Evolutionary conservation across 2,113 vertebrate species (phyloP).

Genomic region (Oreocharis arfaki): DNA sequence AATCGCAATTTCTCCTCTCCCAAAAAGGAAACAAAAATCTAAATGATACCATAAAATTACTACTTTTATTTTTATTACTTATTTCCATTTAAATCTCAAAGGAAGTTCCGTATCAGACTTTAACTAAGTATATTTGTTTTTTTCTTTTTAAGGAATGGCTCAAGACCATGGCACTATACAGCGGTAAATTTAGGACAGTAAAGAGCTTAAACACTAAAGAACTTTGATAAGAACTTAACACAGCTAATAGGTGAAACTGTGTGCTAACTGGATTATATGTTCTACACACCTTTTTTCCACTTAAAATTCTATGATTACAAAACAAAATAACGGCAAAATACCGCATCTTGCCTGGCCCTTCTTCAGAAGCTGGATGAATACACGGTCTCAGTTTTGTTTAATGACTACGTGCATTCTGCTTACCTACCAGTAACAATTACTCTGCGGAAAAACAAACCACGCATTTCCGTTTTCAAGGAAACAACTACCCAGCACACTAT

Average conservation of each 20-base stretch:
- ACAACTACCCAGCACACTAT: neutral
- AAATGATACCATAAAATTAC: neutral
- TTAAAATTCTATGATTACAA: neutral
- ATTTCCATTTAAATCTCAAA: neutral
- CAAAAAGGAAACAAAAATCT: neutral
- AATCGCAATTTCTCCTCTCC: neutral
- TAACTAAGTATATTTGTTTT: neutral
- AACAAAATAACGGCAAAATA: neutral
- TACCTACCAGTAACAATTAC: neutral
- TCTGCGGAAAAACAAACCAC: neutral
- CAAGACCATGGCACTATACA: neutral
- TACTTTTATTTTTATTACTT: neutral
- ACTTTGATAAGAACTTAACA: neutral
- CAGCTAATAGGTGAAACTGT: neutral
- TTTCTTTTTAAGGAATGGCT: neutral
- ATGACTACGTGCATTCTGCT: accelerated
- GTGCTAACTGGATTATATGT: neutral
- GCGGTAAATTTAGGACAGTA: neutral
- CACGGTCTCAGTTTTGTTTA: neutral
- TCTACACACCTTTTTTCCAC: neutral
- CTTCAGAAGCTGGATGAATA: neutral
- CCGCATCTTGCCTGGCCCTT: neutral
- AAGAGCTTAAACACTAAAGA: neutral
- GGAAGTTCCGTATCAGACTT: neutral
- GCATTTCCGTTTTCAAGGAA: neutral